phyloP scores from a whole-genome alignment of 2,797 vertebrate genomes.

The Pachyuromys duprasi region DNA sequence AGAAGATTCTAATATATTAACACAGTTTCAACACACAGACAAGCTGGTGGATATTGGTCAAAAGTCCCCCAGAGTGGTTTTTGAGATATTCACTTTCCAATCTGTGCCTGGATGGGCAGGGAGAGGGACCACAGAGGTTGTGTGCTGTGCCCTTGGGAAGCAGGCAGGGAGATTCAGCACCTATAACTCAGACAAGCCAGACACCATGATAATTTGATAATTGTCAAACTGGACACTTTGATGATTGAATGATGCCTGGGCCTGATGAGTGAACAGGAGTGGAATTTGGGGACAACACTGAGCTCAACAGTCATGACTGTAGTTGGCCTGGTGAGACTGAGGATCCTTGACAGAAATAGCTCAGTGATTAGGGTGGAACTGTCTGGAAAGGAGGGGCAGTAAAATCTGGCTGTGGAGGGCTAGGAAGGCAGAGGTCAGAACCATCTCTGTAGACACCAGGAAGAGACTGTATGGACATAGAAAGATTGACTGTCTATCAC shows the following conservation, averaged over 20 bases:
- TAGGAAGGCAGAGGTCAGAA: background rate
- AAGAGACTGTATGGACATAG: background rate
- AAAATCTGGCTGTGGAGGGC: background rate
- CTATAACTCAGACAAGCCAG: background rate
- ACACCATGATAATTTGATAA: background rate
- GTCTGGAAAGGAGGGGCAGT: conserved; percentile 3
- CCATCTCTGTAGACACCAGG: background rate
- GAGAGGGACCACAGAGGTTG: background rate
- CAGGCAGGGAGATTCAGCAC: background rate
- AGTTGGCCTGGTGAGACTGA: background rate
- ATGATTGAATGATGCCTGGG: background rate
- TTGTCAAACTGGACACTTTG: background rate
- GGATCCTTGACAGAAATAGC: background rate
- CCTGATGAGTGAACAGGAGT: background rate
- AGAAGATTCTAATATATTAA: background rate
- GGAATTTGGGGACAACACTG: background rate
- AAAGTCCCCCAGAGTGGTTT: background rate
- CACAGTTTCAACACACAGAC: background rate
- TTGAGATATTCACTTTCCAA: background rate
- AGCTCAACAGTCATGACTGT: background rate
- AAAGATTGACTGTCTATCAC: background rate
- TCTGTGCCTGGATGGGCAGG: background rate
- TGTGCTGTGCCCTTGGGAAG: background rate
- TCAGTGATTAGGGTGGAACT: background rate
- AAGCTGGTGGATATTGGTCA: background rate